Conservation (phyloP, 2,797 vertebrate genomes). For the Coregonus suidteri region DNA sequence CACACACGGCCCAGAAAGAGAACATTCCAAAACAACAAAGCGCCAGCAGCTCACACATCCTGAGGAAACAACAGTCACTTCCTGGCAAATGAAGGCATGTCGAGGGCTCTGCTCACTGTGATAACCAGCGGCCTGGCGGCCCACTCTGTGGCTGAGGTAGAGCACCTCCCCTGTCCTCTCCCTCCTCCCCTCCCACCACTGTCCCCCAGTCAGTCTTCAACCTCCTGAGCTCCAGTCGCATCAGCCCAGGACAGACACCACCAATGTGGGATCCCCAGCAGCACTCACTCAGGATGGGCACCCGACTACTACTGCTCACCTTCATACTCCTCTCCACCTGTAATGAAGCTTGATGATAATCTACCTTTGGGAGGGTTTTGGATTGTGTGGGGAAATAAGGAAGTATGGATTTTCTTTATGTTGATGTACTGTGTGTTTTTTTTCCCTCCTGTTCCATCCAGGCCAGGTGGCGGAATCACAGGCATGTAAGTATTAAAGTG, state of each 20-base stretch:
- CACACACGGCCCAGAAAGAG: slow-evolving; percentile 27
- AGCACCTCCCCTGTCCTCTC: slow-evolving; percentile 43
- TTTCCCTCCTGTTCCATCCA: slow-evolving; percentile 28
- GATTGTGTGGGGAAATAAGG: neutral
- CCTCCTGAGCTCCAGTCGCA: slow-evolving; percentile 13
- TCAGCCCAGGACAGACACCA: slow-evolving; percentile 25
- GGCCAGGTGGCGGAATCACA: slow-evolving; percentile 30
- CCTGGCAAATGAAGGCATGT: slow-evolving; percentile 71
- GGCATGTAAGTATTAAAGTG: slow-evolving; percentile 46
- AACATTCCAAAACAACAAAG: slow-evolving; percentile 73
- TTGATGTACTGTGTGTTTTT: slow-evolving; percentile 13
- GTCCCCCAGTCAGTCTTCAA: neutral
- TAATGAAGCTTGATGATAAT: slow-evolving; percentile 56
- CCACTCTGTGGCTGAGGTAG: slow-evolving; percentile 45
- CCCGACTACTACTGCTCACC: slow-evolving; percentile 51
- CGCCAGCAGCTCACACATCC: slow-evolving; percentile 66
- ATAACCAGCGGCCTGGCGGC: slow-evolving; percentile 56
- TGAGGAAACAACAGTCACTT: slow-evolving; percentile 82
- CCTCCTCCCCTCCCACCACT: slow-evolving; percentile 11
- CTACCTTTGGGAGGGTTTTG: neutral
- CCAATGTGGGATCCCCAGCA: slow-evolving; percentile 35
- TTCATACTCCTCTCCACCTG: slow-evolving; percentile 59
- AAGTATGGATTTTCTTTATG: slow-evolving; percentile 50
- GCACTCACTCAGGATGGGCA: slow-evolving; percentile 59
- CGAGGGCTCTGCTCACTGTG: slow-evolving; percentile 57